A percentile compares a stretch with the other conserved stretches of the same genome.
Evolutionary conservation across 2,888 invertebrate genomes (phyloP).

Genomic region (Sepiola atlantica): DNA sequence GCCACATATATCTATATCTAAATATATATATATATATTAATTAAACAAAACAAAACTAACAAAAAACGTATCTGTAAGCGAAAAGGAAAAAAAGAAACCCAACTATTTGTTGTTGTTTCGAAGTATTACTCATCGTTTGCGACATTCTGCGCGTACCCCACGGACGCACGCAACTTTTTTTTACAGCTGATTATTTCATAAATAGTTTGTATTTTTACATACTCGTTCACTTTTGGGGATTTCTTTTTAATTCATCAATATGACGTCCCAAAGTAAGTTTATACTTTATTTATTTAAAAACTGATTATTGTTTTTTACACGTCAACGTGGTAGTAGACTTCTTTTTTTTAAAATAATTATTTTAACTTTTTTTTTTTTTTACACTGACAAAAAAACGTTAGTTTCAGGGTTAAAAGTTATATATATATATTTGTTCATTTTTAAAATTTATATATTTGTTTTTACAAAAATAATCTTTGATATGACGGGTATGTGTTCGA

Average conservation of each 20-base stretch:
- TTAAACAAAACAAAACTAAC: no score
- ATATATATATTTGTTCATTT: not conserved
- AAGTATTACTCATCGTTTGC: not conserved
- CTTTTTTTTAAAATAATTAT: not conserved
- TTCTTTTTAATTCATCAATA: not conserved
- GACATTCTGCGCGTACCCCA: not conserved
- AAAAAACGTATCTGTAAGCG: no score
- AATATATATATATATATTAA: not conserved
- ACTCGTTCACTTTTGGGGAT: not conserved
- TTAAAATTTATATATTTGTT: not conserved
- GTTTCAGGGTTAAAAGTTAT: no score
- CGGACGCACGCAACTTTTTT: not conserved
- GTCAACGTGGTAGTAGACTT: not conserved
- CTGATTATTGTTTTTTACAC: not conserved
- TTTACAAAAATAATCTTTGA: not conserved
- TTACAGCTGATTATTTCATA: not conserved
- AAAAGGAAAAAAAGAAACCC: no score
- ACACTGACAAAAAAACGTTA: no score
- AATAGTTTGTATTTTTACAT: not conserved
- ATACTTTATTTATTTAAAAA: not conserved
- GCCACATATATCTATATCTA: not conserved
- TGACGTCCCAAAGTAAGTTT: constrained; percentile 32
- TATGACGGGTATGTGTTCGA: no score
- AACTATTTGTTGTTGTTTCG: not conserved
- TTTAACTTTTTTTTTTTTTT: not conserved